Percentiles rank a stretch among this genome's conserved stretches.
phyloP scores from a whole-genome alignment of 2,113 vertebrate genomes.

The Neoarius graeffei region DNA sequence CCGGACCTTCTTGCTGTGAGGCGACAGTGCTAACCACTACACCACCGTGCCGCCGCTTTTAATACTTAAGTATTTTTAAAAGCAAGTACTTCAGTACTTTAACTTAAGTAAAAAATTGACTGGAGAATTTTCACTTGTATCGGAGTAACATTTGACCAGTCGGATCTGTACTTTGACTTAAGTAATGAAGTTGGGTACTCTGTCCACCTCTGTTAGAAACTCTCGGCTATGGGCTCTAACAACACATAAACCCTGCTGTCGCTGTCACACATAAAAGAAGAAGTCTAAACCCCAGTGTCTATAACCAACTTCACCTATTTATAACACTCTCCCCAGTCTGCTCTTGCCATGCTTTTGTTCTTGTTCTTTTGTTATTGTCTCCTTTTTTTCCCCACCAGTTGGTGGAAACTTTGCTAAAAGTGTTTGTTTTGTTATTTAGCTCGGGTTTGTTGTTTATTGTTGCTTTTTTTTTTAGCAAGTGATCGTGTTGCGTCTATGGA shows the following conservation, averaged over 20 bases:
- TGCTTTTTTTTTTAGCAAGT: not conserved
- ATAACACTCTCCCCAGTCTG: not conserved
- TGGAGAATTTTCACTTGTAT: no score
- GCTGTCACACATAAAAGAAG: not conserved
- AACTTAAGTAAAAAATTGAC: no score
- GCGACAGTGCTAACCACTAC: no score
- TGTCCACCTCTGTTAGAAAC: no score
- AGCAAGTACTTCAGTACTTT: no score
- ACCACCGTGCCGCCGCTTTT: no score
- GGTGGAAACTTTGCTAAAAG: slow-evolving; percentile 44
- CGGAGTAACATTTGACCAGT: no score
- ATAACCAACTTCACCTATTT: not conserved
- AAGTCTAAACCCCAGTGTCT: not conserved
- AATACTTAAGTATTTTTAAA: no score
- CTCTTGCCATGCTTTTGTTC: not conserved
- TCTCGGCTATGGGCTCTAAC: no score
- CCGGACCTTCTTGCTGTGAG: no score
- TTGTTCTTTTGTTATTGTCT: not conserved
- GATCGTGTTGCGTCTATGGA: slow-evolving; percentile 41
- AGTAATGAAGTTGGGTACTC: no score
- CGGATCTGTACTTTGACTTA: no score
- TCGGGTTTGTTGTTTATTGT: not conserved
- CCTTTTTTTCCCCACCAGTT: not conserved
- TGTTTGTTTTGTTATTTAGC: slow-evolving; percentile 18
- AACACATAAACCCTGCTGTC: not conserved